Conservation (phyloP, 1,140 invertebrate species). For the Ceratina calcarata region DNA sequence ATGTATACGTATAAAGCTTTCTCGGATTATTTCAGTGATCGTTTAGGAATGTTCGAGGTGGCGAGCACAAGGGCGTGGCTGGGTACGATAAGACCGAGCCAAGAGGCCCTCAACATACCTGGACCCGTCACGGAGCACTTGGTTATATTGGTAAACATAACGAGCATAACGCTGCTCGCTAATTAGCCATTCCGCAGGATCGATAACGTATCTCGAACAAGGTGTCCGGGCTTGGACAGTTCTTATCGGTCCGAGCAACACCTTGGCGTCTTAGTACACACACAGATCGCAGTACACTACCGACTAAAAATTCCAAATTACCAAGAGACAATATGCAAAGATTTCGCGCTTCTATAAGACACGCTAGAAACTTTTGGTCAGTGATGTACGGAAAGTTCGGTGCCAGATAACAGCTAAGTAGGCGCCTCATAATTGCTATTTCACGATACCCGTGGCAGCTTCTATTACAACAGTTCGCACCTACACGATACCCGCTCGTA, state of each 20-base stretch:
- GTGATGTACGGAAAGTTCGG: not conserved
- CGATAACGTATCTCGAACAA: conserved; percentile 56
- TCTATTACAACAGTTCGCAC: not conserved
- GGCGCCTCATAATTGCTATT: not conserved
- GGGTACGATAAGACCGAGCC: conserved; percentile 70
- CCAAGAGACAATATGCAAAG: too few species aligned
- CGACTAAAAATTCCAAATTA: too few species aligned
- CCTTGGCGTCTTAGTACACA: not conserved
- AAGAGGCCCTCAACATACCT: conserved; percentile 69
- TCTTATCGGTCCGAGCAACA: conserved; percentile 26
- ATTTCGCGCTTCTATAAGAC: too few species aligned
- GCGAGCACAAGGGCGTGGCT: conserved; percentile 72
- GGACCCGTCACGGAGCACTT: conserved; percentile 68
- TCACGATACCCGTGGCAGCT: not conserved
- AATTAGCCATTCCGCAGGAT: conserved; percentile 48
- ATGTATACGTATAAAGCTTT: not conserved
- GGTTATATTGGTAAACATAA: conserved; percentile 67
- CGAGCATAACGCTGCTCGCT: conserved; percentile 34
- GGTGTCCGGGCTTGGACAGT: conserved; percentile 37
- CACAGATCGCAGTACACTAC: too few species aligned
- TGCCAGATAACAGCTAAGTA: not conserved
- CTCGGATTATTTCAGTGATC: conserved; percentile 65
- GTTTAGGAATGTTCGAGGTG: conserved; percentile 72
- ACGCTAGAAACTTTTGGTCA: too few species aligned
- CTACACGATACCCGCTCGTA: conserved; percentile 6